These are phyloP conservation scores for Monochamus alternatus DNA, from an alignment of 2,888 invertebrate species.

Conservation along the genomic window DNA sequence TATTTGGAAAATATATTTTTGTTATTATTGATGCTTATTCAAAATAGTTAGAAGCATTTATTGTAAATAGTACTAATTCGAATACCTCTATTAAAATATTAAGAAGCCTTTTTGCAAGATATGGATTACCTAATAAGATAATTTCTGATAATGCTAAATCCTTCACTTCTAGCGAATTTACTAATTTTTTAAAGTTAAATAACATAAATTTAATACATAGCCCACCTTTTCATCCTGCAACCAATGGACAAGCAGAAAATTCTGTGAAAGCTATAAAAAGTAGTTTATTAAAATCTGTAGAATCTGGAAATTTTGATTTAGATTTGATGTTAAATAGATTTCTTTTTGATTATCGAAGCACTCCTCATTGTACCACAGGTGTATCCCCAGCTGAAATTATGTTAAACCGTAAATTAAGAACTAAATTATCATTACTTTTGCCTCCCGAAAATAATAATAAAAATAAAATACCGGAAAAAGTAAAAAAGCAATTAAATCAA, in stretches of 20 bases:
- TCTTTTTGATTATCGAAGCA: slow-evolving; percentile 1
- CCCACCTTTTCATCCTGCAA: slow-evolving; percentile 5
- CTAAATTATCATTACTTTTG: neutral
- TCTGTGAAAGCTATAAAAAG: neutral
- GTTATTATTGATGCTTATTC: slow-evolving; percentile 11
- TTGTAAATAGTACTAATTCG: neutral
- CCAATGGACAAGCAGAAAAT: slow-evolving; percentile 1
- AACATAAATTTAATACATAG: slow-evolving; percentile 8
- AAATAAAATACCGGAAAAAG: neutral
- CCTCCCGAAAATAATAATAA: neutral
- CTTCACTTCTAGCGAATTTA: slow-evolving; percentile 19
- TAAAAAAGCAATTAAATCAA: neutral
- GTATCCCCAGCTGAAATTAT: neutral
- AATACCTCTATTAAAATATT: neutral
- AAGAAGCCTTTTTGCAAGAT: neutral
- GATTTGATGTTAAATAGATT: slow-evolving; percentile 6
- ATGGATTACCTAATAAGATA: neutral
- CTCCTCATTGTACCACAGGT: slow-evolving; percentile 1
- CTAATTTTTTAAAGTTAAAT: slow-evolving; percentile 20
- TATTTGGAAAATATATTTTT: slow-evolving; percentile 9
- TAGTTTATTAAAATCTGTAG: neutral
- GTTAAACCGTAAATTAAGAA: neutral
- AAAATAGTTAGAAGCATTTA: slow-evolving; percentile 19
- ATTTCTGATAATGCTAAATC: slow-evolving; percentile 15
- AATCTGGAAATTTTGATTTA: neutral